A percentile compares a stretch with the other conserved stretches of the same genome.
Conservation (phyloP, 2,888 invertebrate species). For the Deroplatys truncata region DNA sequence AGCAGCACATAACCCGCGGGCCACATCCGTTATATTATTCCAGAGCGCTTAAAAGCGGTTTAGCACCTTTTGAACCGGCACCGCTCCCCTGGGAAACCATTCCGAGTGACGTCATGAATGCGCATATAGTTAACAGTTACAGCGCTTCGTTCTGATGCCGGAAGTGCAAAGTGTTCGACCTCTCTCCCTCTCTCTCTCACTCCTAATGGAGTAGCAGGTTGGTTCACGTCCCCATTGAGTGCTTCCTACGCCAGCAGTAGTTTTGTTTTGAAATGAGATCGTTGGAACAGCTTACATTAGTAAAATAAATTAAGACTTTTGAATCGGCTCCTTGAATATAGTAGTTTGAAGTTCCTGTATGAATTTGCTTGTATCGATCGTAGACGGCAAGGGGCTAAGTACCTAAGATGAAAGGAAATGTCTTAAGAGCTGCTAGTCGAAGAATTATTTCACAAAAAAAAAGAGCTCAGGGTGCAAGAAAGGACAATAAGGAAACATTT, state of each 20-base stretch:
- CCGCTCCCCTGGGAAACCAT: not conserved
- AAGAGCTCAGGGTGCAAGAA: too few species aligned
- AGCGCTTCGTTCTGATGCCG: not conserved
- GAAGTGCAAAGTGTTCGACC: not conserved
- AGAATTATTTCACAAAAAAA: too few species aligned
- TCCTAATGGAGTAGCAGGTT: not conserved
- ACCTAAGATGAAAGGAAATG: too few species aligned
- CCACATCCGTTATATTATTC: not conserved
- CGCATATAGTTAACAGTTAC: not conserved
- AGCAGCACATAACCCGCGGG: not conserved
- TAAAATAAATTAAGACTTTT: not conserved
- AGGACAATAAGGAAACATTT: too few species aligned
- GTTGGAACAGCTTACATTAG: not conserved
- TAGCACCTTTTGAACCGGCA: not conserved
- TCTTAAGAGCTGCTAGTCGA: too few species aligned
- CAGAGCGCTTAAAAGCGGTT: not conserved
- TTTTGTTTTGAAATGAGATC: not conserved
- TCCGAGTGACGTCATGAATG: not conserved
- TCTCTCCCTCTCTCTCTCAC: not conserved
- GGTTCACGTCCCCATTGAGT: not conserved
- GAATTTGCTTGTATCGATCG: too few species aligned
- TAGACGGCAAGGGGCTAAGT: too few species aligned
- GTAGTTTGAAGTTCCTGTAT: too few species aligned
- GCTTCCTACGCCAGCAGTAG: not conserved
- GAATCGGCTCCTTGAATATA: not conserved